A percentile compares a stretch with the other conserved stretches of the same genome.
phyloP scores from a whole-genome alignment of 2,888 invertebrate species.

The Orchesellides sinensis region DNA sequence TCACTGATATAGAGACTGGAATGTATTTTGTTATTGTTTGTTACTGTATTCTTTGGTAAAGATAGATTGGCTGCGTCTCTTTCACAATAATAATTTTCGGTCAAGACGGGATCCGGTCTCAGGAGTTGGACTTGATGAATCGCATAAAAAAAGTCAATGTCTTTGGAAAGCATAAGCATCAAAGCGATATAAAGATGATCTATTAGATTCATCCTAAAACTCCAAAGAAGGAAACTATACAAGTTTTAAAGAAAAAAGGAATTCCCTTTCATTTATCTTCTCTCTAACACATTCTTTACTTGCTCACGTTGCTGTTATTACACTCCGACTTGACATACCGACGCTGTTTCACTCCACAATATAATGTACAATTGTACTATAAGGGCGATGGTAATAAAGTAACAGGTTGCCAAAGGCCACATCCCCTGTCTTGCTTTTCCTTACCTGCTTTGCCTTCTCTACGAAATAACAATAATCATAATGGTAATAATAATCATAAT shows the following conservation, averaged over 20 bases:
- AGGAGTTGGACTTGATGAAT: too few species aligned
- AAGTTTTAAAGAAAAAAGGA: slow-evolving; percentile 15
- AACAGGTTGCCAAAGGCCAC: slow-evolving; percentile 63
- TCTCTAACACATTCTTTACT: background rate
- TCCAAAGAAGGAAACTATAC: slow-evolving; percentile 42
- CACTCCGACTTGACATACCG: slow-evolving; percentile 5
- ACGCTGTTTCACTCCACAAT: background rate
- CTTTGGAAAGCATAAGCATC: background rate
- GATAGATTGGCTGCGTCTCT: slow-evolving; percentile 21
- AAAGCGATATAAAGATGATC: slow-evolving; percentile 23
- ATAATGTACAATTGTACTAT: background rate
- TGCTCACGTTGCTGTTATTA: slow-evolving; percentile 7
- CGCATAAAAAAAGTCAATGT: background rate
- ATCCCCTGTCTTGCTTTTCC: slow-evolving; percentile 26
- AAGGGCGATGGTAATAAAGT: slow-evolving; percentile 50
- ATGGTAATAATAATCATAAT: slow-evolving; percentile 52
- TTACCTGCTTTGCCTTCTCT: slow-evolving; percentile 12
- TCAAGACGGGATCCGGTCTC: slow-evolving; percentile 3
- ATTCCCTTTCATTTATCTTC: slow-evolving; percentile 44
- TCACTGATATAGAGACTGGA: too few species aligned
- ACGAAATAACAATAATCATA: slow-evolving; percentile 59
- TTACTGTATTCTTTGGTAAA: background rate
- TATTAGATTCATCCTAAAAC: slow-evolving; percentile 26
- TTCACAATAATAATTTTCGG: slow-evolving; percentile 4
- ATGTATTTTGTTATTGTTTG: background rate